Percentiles rank a stretch among this genome's conserved stretches.
phyloP scores from a whole-genome alignment of 2,797 vertebrate species.

The Sebastes taczanowskii region DNA sequence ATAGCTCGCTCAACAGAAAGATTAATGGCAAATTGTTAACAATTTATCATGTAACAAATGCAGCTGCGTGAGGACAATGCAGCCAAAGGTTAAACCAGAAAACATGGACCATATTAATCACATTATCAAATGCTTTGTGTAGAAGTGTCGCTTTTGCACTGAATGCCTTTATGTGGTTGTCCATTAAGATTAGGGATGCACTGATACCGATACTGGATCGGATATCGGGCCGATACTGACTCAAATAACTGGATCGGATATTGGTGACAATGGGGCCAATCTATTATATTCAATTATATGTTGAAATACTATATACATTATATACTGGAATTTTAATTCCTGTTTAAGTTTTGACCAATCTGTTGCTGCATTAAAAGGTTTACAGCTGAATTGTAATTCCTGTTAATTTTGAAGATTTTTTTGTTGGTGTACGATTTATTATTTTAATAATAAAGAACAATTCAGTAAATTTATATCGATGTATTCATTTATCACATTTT shows the following conservation, averaged over 20 bases:
- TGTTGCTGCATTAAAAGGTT: neutral
- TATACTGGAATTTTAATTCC: neutral
- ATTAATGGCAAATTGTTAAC: conserved; percentile 15
- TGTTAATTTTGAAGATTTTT: too few species aligned
- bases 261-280: neutral
- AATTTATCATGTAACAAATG: conserved; percentile 1
- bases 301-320: neutral
- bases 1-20: neutral
- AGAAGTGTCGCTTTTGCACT: neutral
- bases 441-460: neutral
- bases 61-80: conserved; percentile 1
- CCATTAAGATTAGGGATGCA: neutral
- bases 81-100: neutral
- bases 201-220: rapidly evolving
- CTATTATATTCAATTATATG: too few species aligned
- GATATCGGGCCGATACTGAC: too few species aligned
- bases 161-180: neutral
- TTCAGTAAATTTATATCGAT: neutral
- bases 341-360: neutral
- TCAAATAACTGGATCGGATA: neutral
- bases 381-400: neutral
- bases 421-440: neutral
- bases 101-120: neutral
- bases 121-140: conserved; percentile 11
- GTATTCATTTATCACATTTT: neutral